phyloP scores from a whole-genome alignment of 1,140 invertebrate genomes.

The Mactra quadrangularis region DNA sequence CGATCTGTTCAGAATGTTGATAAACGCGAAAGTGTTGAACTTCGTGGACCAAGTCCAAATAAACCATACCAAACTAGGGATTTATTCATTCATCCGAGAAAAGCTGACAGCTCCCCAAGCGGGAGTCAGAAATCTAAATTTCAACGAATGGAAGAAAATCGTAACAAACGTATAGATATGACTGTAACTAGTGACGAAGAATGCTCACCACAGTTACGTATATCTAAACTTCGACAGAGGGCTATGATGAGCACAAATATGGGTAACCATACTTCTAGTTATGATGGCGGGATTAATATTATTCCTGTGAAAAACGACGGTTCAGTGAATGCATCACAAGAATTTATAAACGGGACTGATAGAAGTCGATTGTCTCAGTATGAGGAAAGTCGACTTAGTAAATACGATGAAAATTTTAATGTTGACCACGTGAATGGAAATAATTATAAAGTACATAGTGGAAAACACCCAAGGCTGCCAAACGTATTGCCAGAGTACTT shows the following conservation, averaged over 20 bases:
- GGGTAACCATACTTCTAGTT: slow-evolving; percentile 39
- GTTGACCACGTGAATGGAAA: slow-evolving; percentile 26
- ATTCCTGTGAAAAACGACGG: slow-evolving; percentile 16
- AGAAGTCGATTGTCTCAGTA: slow-evolving; percentile 6
- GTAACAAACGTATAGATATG: slow-evolving; percentile 77
- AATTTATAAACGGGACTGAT: slow-evolving; percentile 52
- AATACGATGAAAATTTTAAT: slow-evolving; percentile 55
- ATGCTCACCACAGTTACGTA: slow-evolving; percentile 75
- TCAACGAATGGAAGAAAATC: slow-evolving; percentile 78
- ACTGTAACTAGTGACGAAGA: slow-evolving; percentile 80
- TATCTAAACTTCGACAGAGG: slow-evolving; percentile 75
- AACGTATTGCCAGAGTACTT: slow-evolving; percentile 45
- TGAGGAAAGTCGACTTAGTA: slow-evolving; percentile 46
- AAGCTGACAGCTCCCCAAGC: slow-evolving; percentile 57
- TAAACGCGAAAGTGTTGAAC: slow-evolving; percentile 30
- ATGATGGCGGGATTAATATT: slow-evolving; percentile 17
- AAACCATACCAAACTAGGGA: slow-evolving; percentile 38
- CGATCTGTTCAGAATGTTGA: slow-evolving; percentile 56
- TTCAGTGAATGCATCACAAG: slow-evolving; percentile 19
- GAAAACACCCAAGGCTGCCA: slow-evolving; percentile 37
- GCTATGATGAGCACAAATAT: slow-evolving; percentile 72
- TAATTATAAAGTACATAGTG: slow-evolving; percentile 26
- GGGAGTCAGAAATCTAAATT: slow-evolving; percentile 70
- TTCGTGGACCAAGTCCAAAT: slow-evolving; percentile 20
- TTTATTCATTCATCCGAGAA: slow-evolving; percentile 49